A percentile compares a stretch with the other conserved stretches of the same genome.
Conservation (phyloP, 2,888 invertebrate genomes). For the Drosophila kuntzei region DNA sequence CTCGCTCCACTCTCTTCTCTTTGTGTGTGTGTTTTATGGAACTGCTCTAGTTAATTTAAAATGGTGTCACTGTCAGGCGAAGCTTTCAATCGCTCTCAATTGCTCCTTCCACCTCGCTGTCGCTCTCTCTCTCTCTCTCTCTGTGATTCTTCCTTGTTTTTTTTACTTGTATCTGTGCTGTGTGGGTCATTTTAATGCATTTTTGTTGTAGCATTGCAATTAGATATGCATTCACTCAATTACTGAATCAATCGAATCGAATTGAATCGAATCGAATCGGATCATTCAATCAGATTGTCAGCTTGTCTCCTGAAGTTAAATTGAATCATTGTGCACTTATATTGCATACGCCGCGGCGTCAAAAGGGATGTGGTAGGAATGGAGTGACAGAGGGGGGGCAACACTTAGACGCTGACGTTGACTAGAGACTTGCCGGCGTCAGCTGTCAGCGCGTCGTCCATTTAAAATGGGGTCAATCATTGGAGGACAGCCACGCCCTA, state of each 20-base stretch:
- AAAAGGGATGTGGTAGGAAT: background rate
- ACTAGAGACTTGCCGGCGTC: constrained; percentile 40
- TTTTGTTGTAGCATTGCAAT: constrained; percentile 23
- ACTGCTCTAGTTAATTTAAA: constrained; percentile 65
- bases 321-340: constrained; percentile 19
- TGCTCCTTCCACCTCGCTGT: constrained; percentile 1
- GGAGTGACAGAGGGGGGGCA: background rate
- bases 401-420: background rate
- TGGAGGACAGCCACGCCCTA: constrained; percentile 46
- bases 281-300: constrained; percentile 9
- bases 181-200: constrained; percentile 38
- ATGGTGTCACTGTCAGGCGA: constrained; percentile 75
- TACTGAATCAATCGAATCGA: constrained; percentile 24
- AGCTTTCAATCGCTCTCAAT: constrained; percentile 26
- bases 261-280: constrained; percentile 4
- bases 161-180: background rate
- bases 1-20: background rate
- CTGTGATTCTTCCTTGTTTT: no score
- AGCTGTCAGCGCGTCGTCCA: constrained; percentile 35
- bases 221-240: constrained; percentile 25
- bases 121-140: background rate
- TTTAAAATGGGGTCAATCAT: constrained; percentile 54
- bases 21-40: constrained; percentile 27
- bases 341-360: constrained; percentile 47
- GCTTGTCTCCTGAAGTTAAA: constrained; percentile 14